Base-by-base conservation (phyloP, 2,888 invertebrate species). In the Tetragonula carbonaria region DNA sequence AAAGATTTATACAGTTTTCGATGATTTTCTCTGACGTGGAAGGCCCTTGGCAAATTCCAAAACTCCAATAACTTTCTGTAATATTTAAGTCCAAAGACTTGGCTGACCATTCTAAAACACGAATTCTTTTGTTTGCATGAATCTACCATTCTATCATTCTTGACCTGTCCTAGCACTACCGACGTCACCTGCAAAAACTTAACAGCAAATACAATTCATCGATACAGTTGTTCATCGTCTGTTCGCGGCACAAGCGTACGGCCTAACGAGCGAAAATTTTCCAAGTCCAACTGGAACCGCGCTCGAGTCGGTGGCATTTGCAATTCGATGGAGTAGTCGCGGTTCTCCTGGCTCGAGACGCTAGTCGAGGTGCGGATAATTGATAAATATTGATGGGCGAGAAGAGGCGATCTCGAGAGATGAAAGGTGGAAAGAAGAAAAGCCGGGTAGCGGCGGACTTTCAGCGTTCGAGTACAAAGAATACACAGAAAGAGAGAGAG, bases 321-420 rank as follows among this genome's bases (percentile, higher is more conserved):
- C 74, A 78, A 78, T 74, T 84, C 74, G 71, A 78, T 76, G 65
- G 3, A 66, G 45, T 23, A 23, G 68, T 13, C 62, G 21, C 51
- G 55, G 50, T 6, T 28, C 13, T 18, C 8, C n/a, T 38, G 50
- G 18, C 74, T 45, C 65, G n/a, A 65, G 73, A 51, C 70, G 62
- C 73, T 50, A 33, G 65, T 76, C 57, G 45, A 79, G 76, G 76
- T 66, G 80, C 62, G 76, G 74, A 75, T 85, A 85, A 85, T 85
- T 85, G 80, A 85, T 85, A 85, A 85, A 85, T 85, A 85, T 85
- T 85, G 76, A 85, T 85, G 50, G 72, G 33, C 66, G 76, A 74
- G 74, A 70, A 79, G 79, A 59, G 73, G 74, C 65, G 67, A 71
- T 62, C 81, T 81, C 79, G 16, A 59, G 74, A 65, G 81, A 81